Evolutionary conservation across 1,140 invertebrate species (phyloP).

Genomic region (Littorina saxatilis): DNA sequence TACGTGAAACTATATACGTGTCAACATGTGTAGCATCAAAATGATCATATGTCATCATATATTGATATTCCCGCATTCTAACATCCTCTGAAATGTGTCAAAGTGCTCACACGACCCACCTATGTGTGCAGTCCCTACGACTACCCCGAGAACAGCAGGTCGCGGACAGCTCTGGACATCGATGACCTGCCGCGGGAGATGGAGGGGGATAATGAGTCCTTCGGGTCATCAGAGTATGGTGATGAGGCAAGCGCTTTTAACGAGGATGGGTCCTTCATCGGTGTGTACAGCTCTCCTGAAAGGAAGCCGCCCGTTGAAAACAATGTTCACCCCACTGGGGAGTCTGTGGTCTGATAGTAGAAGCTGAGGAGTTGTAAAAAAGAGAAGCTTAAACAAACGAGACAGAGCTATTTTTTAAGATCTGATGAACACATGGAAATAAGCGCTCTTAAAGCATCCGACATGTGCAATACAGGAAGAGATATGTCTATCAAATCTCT

Average conservation of each 20-base stretch:
- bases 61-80: not conserved
- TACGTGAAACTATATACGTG: too few species aligned
- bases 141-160: constrained; percentile 21
- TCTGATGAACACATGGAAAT: too few species aligned
- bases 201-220: constrained; percentile 56
- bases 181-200: constrained; percentile 42
- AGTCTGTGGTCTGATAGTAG: too few species aligned
- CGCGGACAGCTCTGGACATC: constrained; percentile 27
- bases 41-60: not conserved
- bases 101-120: too few species aligned
- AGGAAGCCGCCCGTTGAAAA: not conserved
- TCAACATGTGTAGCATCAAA: too few species aligned
- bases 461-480: too few species aligned
- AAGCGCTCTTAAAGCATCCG: too few species aligned
- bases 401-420: too few species aligned
- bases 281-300: constrained; percentile 60
- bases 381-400: too few species aligned
- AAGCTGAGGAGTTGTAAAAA: too few species aligned
- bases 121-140: constrained; percentile 27
- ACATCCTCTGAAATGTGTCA: not conserved
- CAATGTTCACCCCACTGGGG: not conserved
- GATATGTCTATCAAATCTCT: too few species aligned
- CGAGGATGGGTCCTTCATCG: constrained; percentile 71
- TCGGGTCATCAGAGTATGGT: constrained; percentile 54
- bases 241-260: constrained; percentile 66